Conservation (phyloP, 2,797 vertebrate species). For the Anolis apletophallus region DNA sequence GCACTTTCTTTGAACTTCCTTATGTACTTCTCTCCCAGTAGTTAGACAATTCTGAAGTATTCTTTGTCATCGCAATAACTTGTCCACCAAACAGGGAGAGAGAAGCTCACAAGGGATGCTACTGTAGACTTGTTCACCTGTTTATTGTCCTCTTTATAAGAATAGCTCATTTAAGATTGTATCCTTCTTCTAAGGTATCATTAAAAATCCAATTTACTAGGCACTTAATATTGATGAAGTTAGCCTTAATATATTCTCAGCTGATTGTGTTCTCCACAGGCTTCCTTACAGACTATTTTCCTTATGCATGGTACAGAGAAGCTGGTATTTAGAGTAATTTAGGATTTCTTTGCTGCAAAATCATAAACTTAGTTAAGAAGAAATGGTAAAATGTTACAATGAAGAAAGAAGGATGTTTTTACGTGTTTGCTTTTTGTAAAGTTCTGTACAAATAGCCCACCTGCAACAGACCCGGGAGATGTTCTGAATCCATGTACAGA, state of each 20-base stretch:
- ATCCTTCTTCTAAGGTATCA: not conserved
- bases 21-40: not conserved
- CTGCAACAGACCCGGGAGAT: constrained; percentile 17
- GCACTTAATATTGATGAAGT: not conserved
- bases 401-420: not conserved
- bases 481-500: constrained; percentile 10
- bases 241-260: not conserved
- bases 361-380: constrained; percentile 5
- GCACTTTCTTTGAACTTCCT: not conserved
- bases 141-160: constrained; percentile 8
- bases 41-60: not conserved
- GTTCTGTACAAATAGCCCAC: not conserved
- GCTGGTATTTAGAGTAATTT: not conserved
- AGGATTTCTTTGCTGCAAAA: not conserved
- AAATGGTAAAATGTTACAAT: not conserved
- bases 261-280: not conserved
- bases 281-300: not conserved
- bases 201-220: not conserved
- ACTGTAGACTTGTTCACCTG: not conserved
- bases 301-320: not conserved
- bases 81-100: not conserved
- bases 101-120: not conserved
- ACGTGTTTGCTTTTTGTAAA: constrained; percentile 14
- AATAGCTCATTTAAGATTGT: not conserved
- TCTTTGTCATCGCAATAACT: not conserved